Conservation (phyloP, 2,113 vertebrate species). For the Ciconia boyciana region DNA sequence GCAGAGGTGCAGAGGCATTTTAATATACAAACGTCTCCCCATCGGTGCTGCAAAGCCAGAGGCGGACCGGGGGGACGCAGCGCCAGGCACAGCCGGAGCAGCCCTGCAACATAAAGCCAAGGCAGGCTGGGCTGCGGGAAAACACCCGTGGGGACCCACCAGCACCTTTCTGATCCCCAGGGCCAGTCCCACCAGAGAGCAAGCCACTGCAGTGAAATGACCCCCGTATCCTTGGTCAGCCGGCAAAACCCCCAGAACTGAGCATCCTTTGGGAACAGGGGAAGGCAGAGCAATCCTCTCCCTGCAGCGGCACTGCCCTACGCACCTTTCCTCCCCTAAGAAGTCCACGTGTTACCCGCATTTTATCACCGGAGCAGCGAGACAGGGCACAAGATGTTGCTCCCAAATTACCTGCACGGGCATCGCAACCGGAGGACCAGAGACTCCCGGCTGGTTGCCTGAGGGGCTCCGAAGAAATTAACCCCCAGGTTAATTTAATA, state of each 20-base stretch:
- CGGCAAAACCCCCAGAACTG: background rate
- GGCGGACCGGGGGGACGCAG: background rate
- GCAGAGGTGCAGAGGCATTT: slow-evolving; percentile 9
- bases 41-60: background rate
- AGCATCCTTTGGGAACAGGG: background rate
- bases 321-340: background rate
- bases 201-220: background rate
- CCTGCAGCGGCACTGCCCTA: background rate
- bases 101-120: background rate
- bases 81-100: background rate
- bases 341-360: rapidly evolving
- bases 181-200: background rate
- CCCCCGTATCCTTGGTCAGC: background rate
- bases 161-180: background rate
- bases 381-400: background rate
- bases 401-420: background rate
- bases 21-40: slow-evolving; percentile 24
- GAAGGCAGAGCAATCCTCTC: background rate
- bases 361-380: background rate
- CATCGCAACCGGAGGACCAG: background rate
- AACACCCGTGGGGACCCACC: background rate
- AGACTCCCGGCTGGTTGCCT: background rate
- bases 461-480: background rate
- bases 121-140: background rate
- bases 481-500: background rate